A percentile compares a stretch with the other conserved stretches of the same genome.
Evolutionary conservation across 2,888 invertebrate genomes (phyloP).

Genomic region (Mythimna ferrago): DNA sequence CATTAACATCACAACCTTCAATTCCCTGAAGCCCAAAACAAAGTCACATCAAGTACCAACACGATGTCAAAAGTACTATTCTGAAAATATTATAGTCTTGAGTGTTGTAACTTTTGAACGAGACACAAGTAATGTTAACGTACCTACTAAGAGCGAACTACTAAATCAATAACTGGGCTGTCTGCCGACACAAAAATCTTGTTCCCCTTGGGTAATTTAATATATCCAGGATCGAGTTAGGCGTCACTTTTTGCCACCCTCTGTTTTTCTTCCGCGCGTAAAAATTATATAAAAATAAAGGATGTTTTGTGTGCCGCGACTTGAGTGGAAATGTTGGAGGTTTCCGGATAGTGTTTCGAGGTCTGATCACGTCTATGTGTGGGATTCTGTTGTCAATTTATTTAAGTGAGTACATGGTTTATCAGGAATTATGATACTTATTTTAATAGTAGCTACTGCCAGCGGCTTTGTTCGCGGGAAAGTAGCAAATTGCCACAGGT

Average conservation of each 20-base stretch:
- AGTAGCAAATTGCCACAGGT: too few relatives aligned
- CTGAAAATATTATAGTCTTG: not conserved
- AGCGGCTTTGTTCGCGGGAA: too few relatives aligned
- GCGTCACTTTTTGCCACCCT: conserved; percentile 44
- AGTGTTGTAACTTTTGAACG: conserved; percentile 39
- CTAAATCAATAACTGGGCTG: conserved; percentile 63
- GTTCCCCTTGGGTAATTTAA: conserved; percentile 61
- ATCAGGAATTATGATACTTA: conserved; percentile 2
- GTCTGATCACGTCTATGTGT: conserved; percentile 26
- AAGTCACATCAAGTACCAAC: not conserved
- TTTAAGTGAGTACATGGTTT: conserved; percentile 17
- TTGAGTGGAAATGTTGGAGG: conserved; percentile 48
- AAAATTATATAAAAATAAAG: conserved; percentile 50
- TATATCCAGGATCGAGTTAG: conserved; percentile 65
- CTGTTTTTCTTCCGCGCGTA: conserved; percentile 56
- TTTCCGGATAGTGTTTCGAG: conserved; percentile 34
- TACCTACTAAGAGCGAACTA: conserved; percentile 51
- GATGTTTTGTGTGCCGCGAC: conserved; percentile 23
- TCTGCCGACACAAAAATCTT: conserved; percentile 62
- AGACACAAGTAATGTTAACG: conserved; percentile 38
- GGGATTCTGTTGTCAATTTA: conserved; percentile 33
- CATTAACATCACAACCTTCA: not conserved
- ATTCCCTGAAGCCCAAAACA: not conserved
- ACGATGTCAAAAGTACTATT: not conserved
- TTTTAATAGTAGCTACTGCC: too few relatives aligned